Evolutionary conservation across 2,888 invertebrate genomes (phyloP), one percentile per base, ranked within the genome.

Genomic region (Psylliodes chrysocephalus): DNA sequence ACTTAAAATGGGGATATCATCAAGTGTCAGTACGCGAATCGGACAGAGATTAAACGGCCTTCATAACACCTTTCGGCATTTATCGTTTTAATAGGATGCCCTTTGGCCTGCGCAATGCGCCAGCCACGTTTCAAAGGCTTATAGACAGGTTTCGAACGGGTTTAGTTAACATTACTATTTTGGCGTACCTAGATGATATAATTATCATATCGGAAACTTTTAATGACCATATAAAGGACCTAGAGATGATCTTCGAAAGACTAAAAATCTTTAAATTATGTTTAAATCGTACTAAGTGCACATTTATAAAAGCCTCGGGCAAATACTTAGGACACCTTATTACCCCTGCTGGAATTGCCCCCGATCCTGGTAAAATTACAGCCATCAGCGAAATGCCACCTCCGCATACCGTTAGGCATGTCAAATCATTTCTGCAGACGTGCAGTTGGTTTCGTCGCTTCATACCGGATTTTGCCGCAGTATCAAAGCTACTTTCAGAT

Each of bases 181-280:
- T 71, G 35, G 66, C 64, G 2, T 72, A 70, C 57, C 40, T 70
- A 18, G 69, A 72, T 51, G 68, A 71, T 55, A 7, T 64, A 18
- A 64, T 64, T 14, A 44, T 60, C 4, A 12, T 44, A 5, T 65
- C 62, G 5, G 18, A 47, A 5, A 53, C 60, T 7, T 73, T 73
- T 49, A 66, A 74, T 6, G 46, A 72, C 47, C 73, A 75, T 57
- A 3, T 74, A 6, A 18, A 44, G 8, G 71, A 74, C 46, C 56
- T 76, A 8, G n/a, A 51, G 19, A 6, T n/a, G 15, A 30, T 67
- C 6, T 65, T 71, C 30, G 52, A 52, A 5, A 40, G 61, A 25
- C 54, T 71, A 17, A 14, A 49, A 19, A 4, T 28, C 25, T 70
- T 61, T 33, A 57, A 70, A 17, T 42, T 71, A 18, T 18, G 64